phyloP scores from a whole-genome alignment of 1,140 invertebrate genomes.

The Agraylea sexmaculata region DNA sequence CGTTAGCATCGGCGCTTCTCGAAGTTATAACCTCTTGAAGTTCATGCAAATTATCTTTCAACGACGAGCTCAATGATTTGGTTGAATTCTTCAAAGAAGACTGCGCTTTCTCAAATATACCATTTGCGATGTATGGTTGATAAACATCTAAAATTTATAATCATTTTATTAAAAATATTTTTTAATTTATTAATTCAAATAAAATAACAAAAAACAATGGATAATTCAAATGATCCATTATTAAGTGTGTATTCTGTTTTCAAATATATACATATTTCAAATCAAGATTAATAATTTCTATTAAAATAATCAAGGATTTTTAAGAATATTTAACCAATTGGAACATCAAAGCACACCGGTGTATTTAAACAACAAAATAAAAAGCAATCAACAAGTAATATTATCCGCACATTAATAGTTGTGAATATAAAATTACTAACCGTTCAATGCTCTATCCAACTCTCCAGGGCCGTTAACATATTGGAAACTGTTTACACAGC shows the following conservation, averaged over 20 bases:
- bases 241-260: no score
- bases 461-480: conserved; percentile 28
- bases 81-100: not conserved
- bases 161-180: no score
- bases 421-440: conserved; percentile 18
- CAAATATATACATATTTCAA: not conserved
- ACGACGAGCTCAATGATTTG: not conserved
- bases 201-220: no score
- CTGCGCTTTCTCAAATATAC: conserved; percentile 1
- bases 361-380: conserved; percentile 2
- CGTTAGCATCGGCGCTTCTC: not conserved
- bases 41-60: conserved; percentile 14
- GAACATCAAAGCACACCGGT: not conserved
- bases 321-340: conserved; percentile 9
- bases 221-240: no score
- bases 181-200: no score
- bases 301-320: no score
- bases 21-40: conserved; percentile 16
- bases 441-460: conserved; percentile 31
- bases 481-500: conserved; percentile 28
- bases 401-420: not conserved
- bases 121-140: conserved; percentile 3
- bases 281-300: not conserved
- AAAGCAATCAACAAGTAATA: not conserved
- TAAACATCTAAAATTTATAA: conserved; percentile 2